phyloP scores from a whole-genome alignment of 1,140 invertebrate genomes.

The Acyrthosiphon pisum region DNA sequence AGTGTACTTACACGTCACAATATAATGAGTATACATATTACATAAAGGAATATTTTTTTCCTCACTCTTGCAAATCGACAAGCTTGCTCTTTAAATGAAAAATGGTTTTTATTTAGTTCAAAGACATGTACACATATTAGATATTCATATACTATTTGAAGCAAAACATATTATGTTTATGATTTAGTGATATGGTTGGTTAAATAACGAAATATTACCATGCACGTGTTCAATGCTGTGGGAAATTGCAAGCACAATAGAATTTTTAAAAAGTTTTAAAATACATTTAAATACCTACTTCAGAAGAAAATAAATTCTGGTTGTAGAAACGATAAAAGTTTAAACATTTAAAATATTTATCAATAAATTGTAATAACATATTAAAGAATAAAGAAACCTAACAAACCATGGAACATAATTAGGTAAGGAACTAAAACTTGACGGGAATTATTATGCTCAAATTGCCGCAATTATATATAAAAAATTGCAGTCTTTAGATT shows the following conservation, averaged over 20 bases:
- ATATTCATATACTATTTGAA: background rate
- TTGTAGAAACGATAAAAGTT: background rate
- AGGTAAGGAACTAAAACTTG: background rate
- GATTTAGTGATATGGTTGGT: background rate
- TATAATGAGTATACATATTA: background rate
- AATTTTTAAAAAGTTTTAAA: background rate
- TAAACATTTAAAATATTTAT: background rate
- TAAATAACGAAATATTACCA: background rate
- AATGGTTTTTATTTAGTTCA: background rate
- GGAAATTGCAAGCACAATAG: background rate
- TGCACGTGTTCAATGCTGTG: background rate
- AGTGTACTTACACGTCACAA: background rate
- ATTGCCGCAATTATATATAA: background rate
- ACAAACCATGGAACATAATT: background rate
- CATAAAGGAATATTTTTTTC: background rate
- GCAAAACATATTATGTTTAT: background rate
- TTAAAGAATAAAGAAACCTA: background rate
- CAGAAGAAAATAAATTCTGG: background rate
- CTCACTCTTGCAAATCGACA: background rate
- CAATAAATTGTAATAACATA: background rate
- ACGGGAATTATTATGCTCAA: background rate
- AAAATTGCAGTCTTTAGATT: too few relatives aligned
- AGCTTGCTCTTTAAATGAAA: background rate
- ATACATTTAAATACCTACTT: background rate
- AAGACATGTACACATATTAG: background rate